phyloP scores from a whole-genome alignment of 2,113 vertebrate genomes.

The Prochilodus magdalenae region DNA sequence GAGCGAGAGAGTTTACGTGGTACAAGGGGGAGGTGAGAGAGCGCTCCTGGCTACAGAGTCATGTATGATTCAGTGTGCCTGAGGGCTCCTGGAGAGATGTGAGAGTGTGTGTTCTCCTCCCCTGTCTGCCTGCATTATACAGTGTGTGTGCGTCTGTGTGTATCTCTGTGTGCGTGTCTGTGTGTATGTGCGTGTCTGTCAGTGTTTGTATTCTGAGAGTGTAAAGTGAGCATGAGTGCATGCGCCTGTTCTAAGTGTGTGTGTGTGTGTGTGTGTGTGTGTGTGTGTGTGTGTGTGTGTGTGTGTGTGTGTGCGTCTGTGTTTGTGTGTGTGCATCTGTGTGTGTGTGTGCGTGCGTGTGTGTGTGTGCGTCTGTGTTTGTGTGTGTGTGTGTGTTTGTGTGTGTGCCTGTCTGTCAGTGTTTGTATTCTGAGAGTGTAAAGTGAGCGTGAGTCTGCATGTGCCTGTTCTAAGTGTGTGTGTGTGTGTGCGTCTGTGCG shows the following conservation, averaged over 20 bases:
- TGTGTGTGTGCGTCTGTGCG: not conserved
- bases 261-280: not conserved
- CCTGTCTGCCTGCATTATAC: constrained; percentile 29
- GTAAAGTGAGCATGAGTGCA: not conserved
- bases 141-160: constrained; percentile 9
- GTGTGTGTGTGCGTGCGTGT: constrained; percentile 37
- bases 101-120: constrained; percentile 31
- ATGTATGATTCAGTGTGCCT: constrained; percentile 57
- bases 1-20: not conserved
- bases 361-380: no score
- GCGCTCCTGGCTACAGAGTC: constrained; percentile 38
- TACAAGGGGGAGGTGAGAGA: not conserved
- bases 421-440: not conserved
- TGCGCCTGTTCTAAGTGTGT: not conserved
- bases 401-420: not conserved
- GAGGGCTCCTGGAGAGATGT: constrained; percentile 35
- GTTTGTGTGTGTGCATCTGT: no score
- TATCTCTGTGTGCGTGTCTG: no score
- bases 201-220: not conserved
- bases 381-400: constrained; percentile 6
- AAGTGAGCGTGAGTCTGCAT: not conserved
- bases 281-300: constrained; percentile 2
- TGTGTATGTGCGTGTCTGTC: not conserved
- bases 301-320: no score
- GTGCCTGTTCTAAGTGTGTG: not conserved